Evolutionary conservation across 1,140 invertebrate species (phyloP), one percentile per base, ranked within the genome.

Genomic region (Lasioglossum albipes): DNA sequence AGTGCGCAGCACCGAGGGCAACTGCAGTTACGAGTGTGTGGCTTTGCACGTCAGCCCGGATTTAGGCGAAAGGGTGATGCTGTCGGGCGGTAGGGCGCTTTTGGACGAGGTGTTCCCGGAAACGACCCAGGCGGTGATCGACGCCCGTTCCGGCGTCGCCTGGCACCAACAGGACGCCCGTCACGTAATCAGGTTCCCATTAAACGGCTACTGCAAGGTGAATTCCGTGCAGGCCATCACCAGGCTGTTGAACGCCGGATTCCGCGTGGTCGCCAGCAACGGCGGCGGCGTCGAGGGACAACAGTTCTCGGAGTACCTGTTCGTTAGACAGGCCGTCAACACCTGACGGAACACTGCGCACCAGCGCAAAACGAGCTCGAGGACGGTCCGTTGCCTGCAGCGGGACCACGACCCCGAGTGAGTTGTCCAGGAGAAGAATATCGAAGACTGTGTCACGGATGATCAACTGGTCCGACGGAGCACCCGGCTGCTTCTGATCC

Each of bases 121-220:
- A 91, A 97, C 97, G 18, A 96, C 96, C 80, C 96, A 97, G 88
- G 96, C 96, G 0, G 94, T 97, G 62, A 95, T 97, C 93, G 97
- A 98, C 89, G 96, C 96, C 12, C 94, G 97, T 45, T 96, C 96
- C 45, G 96, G 96, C 41, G 96, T 96, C 42, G 95, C 96, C 27
- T 98, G 97, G 96, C 97, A 97, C 87, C 95, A 97, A 85, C 95
- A 96, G 81, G 97, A 98, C 92, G 95, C 96, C 61, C 95, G 96
- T 54, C 97, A 97, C 92, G 96, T 98, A 13, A 97, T 98, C 71
- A 94, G 98, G 64, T 98, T 98, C 90, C 97, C 97, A 3, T 93
- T 98, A 16, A 98, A 98, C 91, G 97, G 97, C 80, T 98, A 97
- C 92, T 98, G 97, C 93, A 98, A 98, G 90, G 93, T 98, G 41